phyloP scores from a whole-genome alignment of 2,113 vertebrate genomes.

The Bothrops jararaca region DNA sequence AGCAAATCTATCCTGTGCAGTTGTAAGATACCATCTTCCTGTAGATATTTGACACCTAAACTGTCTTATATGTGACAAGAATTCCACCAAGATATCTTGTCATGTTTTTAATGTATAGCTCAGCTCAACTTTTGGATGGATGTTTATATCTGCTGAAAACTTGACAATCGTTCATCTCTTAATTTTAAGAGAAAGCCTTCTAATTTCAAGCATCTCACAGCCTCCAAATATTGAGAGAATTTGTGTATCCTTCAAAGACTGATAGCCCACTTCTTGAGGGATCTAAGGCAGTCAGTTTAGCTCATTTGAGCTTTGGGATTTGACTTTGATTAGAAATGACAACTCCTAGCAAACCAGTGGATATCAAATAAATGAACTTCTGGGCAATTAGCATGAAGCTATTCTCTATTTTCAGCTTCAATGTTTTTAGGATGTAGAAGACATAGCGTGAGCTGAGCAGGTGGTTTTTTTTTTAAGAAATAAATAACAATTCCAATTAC shows the following conservation, averaged over 20 bases:
- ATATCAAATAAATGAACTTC: constrained; percentile 34
- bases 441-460: neutral
- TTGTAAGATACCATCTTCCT: constrained; percentile 4
- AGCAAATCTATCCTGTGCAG: constrained; percentile 35
- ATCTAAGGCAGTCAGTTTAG: constrained; percentile 51
- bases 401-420: constrained; percentile 6
- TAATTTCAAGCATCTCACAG: constrained; percentile 7
- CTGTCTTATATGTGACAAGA: constrained; percentile 34
- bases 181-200: constrained; percentile 29
- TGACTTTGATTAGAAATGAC: constrained; percentile 49
- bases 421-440: neutral
- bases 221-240: neutral
- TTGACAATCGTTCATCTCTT: constrained; percentile 16
- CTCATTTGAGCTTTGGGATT: constrained; percentile 39
- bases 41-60: constrained; percentile 26
- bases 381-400: constrained; percentile 26
- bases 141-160: constrained; percentile 27
- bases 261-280: constrained; percentile 26
- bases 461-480: neutral
- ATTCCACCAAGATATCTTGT: constrained; percentile 34
- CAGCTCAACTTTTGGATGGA: constrained; percentile 24
- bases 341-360: constrained; percentile 27
- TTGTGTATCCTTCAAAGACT: constrained; percentile 46
- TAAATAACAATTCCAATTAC: constrained; percentile 5
- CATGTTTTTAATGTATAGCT: constrained; percentile 39